phyloP scores from a whole-genome alignment of 2,113 vertebrate species.

The Propithecus coquereli region DNA sequence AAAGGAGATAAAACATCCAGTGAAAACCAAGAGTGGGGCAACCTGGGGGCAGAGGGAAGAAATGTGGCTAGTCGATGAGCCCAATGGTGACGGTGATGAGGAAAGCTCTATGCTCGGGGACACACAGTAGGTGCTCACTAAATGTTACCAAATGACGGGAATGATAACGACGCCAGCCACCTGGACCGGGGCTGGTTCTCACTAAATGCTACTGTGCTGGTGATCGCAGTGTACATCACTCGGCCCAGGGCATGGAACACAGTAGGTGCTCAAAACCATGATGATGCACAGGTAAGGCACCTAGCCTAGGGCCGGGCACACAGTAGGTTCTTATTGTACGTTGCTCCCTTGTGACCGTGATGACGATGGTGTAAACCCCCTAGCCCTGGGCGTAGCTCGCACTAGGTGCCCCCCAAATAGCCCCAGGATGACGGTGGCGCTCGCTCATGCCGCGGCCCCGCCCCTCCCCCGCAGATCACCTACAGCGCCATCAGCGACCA shows the following conservation, averaged over 20 bases:
- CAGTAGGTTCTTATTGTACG: background rate
- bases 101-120: background rate
- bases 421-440: background rate
- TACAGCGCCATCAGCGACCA: slow-evolving; percentile 84
- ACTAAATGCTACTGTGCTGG: background rate
- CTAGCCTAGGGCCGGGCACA: background rate
- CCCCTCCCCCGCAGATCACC: slow-evolving; percentile 79
- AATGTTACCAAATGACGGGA: background rate
- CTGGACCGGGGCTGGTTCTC: background rate
- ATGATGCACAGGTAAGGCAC: background rate
- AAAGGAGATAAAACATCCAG: background rate
- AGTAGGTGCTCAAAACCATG: background rate
- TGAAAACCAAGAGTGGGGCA: too few relatives aligned
- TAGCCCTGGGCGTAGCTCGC: background rate
- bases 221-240: background rate
- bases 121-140: background rate
- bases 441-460: rapidly evolving
- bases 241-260: background rate
- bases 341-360: background rate
- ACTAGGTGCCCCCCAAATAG: rapidly evolving
- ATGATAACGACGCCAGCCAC: background rate
- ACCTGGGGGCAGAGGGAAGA: background rate
- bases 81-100: background rate
- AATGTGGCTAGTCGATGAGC: background rate
- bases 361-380: background rate